Conservation (phyloP, 1,140 invertebrate genomes). For the Holotrichia oblita region DNA sequence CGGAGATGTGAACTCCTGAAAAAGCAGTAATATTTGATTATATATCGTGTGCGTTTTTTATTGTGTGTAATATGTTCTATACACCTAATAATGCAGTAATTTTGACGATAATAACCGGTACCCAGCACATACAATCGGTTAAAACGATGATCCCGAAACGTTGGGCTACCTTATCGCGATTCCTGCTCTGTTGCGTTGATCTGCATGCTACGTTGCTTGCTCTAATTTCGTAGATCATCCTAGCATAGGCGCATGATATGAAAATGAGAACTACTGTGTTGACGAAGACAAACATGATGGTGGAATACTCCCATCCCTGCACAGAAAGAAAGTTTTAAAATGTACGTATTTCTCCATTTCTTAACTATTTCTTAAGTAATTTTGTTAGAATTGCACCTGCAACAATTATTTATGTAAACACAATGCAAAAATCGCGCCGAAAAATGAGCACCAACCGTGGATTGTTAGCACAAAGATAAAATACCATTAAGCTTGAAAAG, state of each 20-base stretch:
- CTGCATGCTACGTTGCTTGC: conserved; percentile 66
- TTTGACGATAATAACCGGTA: conserved; percentile 71
- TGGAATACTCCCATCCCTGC: conserved; percentile 72
- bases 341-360: no score
- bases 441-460: no score
- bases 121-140: conserved; percentile 73
- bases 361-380: no score
- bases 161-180: conserved; percentile 64
- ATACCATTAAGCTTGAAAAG: no score
- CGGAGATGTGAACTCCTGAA: conserved; percentile 61
- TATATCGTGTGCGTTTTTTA: not conserved
- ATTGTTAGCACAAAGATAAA: no score
- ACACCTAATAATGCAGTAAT: conserved; percentile 67
- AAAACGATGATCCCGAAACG: conserved; percentile 68
- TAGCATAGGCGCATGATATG: conserved; percentile 67
- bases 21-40: conserved; percentile 8
- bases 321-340: conserved; percentile 44
- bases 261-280: conserved; percentile 69
- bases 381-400: no score
- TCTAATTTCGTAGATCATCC: conserved; percentile 69
- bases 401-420: no score
- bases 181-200: conserved; percentile 66
- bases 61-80: conserved; percentile 7
- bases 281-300: conserved; percentile 66
- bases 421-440: no score